Conservation (phyloP, 2,888 invertebrate genomes). For the Scaptomyza cyrtandrae region DNA sequence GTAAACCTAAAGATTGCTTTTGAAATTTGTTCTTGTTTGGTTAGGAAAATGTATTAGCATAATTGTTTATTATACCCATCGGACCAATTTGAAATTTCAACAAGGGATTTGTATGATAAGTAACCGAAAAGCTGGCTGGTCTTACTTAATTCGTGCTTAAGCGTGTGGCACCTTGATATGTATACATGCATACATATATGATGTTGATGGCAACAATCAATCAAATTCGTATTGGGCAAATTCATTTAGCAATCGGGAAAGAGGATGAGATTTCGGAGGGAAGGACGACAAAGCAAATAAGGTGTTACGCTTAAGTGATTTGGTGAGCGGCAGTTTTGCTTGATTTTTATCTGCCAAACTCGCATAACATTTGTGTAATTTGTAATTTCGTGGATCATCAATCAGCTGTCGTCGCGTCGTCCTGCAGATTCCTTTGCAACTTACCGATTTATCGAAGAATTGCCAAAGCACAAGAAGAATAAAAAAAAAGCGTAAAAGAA, state of each 20-base stretch:
- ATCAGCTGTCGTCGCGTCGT: constrained; percentile 65
- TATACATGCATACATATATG: background rate
- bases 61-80: background rate
- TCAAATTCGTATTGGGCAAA: constrained; percentile 47
- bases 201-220: constrained; percentile 58
- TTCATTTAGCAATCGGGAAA: constrained; percentile 26
- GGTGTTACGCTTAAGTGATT: constrained; percentile 69
- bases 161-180: constrained; percentile 3
- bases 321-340: constrained; percentile 25
- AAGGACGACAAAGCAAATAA: constrained; percentile 50
- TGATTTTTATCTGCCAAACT: constrained; percentile 50
- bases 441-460: constrained; percentile 72
- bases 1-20: background rate
- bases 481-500: background rate
- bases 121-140: constrained; percentile 1
- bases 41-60: background rate
- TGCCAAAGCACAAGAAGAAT: constrained; percentile 35
- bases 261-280: background rate
- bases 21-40: background rate
- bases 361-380: constrained; percentile 74
- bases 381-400: constrained; percentile 77
- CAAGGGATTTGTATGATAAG: background rate
- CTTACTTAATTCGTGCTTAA: background rate
- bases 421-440: constrained; percentile 51
- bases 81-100: constrained; percentile 1